Base-by-base conservation (phyloP, 2,797 vertebrate genomes). In the Oryzias dopingdopingensis region DNA sequence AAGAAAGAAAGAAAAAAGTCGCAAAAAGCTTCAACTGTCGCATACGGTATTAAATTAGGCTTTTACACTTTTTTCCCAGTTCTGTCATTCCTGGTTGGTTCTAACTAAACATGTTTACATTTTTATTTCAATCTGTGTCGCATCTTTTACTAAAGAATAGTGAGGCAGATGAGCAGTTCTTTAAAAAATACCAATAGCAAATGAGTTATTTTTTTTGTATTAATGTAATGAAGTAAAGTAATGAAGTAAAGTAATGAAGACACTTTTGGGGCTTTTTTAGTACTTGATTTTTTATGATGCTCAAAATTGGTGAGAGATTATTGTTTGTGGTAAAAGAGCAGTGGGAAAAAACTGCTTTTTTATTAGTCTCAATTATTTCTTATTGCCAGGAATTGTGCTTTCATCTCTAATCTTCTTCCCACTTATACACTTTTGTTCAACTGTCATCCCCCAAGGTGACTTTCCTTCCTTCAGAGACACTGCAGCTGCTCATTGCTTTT, bases 361-460 rank as follows among this genome's bases (percentile, higher is more conserved):
- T 37, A 37, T 86, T 85, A 82, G 77, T 88, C 82, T 81, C 69
- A 12, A 61, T 16, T 49, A 68, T 83, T 76, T 84, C 75, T 76
- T 5, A 6, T 46, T 81, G 79, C 82, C 76, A 81, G 65, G 52
- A 65, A 75, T 54, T 41, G 10, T 69, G 62, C 58, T 70, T 70
- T 49, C 47, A 56, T 17, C 56, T 17, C 58, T 76, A 78, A 81
- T 81, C 76, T 76, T 45, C 65, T 54, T 59, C 71, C 58, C 56
- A 37, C 60, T 66, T 69, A 18, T 5, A 52, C 23, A 50, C 79
- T 75, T 82, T 70, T 74, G 62, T 83, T 75, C 70, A 72, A 70
- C 76, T 72, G 70, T 74, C 79, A 76, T 76, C 67, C 79, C 76
- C 79, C 89, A 89, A 90, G 89, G 90, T 92, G 90, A 90, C 88